Evolutionary conservation across 2,797 vertebrate species (phyloP), one percentile per base, ranked within the genome.

Genomic region (Tenualosa thibaudeaui): DNA sequence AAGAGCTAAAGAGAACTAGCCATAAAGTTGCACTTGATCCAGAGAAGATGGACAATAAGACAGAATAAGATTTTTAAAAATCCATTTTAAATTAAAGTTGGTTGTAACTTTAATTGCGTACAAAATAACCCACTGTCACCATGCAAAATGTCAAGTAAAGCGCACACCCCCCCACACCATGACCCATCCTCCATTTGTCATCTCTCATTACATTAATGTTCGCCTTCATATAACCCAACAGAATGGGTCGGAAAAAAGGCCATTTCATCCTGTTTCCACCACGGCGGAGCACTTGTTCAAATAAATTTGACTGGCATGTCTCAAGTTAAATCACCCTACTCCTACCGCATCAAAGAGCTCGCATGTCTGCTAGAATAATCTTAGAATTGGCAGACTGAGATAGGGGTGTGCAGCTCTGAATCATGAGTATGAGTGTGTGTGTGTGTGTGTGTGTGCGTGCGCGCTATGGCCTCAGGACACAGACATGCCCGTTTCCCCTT

Each of bases 1-100:
- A 87, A 85, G 87, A 86, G 37, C 40, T 31, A 43, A 10, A 37
- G 60, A 60, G 71, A 43, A 83, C 71, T 37, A 85, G 87, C 89
- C 46, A 46, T 46, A 46, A 4, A 46, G 46, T 46, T 46, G 46
- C 46, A 7, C 46, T 46, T 3, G 62, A 53, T 10, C 51, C 9
- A 65, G 1, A 31, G 26, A 17, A 71, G 31, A 71, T 17, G 31
- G 65, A 71, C 65, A 60, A 17, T 50, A 17, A 60, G 43, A 84
- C 50, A 13, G 82, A 68, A 53, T 37, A 75, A 43, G 62, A n/a
- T 7, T 31, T 31, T 31, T 0, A 31, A 31, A 31, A 31, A 31
- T 31, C 31, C 31, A 31, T 31, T 31, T 31, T 31, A 31, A 31
- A 31, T 31, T 31, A 31, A 31, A 31, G 31, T 31, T 31, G 31